A percentile compares a stretch with the other conserved stretches of the same genome.
phyloP scores from a whole-genome alignment of 2,797 vertebrate genomes.

The Serranus cabrilla region DNA sequence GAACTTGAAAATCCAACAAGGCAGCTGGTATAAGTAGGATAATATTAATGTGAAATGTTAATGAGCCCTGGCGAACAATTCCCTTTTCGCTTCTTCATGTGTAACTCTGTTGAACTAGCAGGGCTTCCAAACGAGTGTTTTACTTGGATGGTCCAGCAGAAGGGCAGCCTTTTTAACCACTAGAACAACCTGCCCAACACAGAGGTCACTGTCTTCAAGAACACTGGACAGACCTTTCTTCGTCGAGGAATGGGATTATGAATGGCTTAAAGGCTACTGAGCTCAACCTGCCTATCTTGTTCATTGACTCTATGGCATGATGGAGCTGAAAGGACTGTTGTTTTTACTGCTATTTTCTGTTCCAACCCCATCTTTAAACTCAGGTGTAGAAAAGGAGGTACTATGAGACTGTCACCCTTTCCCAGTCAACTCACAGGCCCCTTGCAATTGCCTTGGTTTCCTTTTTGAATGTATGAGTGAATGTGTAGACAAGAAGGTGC shows the following conservation, averaged over 20 bases:
- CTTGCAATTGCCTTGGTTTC: constrained; percentile 76
- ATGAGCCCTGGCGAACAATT: constrained; percentile 44
- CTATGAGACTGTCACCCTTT: constrained; percentile 65
- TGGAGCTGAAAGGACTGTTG: constrained; percentile 32
- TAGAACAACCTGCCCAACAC: constrained; percentile 42
- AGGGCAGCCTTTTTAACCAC: constrained; percentile 51
- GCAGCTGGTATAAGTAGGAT: constrained; percentile 39
- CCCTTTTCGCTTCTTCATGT: neutral
- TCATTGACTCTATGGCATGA: neutral
- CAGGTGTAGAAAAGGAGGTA: constrained; percentile 83
- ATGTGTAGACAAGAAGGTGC: constrained; percentile 61
- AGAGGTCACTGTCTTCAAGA: constrained; percentile 41
- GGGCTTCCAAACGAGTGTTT: constrained; percentile 19
- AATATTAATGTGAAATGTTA: constrained; percentile 60
- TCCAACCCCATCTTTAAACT: constrained; percentile 77
- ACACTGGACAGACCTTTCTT: constrained; percentile 63
- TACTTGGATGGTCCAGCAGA: constrained; percentile 20
- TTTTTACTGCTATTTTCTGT: constrained; percentile 54
- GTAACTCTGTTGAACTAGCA: constrained; percentile 16
- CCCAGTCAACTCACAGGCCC: constrained; percentile 59
- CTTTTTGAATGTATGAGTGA: constrained; percentile 84
- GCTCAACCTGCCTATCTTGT: constrained; percentile 12
- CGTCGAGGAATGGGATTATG: constrained; percentile 20
- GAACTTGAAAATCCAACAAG: constrained; percentile 37
- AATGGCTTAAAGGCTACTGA: constrained; percentile 29